A percentile compares a stretch with the other conserved stretches of the same genome.
Conservation (phyloP, 2,888 invertebrate species). For the Tolmerus cingulatus region DNA sequence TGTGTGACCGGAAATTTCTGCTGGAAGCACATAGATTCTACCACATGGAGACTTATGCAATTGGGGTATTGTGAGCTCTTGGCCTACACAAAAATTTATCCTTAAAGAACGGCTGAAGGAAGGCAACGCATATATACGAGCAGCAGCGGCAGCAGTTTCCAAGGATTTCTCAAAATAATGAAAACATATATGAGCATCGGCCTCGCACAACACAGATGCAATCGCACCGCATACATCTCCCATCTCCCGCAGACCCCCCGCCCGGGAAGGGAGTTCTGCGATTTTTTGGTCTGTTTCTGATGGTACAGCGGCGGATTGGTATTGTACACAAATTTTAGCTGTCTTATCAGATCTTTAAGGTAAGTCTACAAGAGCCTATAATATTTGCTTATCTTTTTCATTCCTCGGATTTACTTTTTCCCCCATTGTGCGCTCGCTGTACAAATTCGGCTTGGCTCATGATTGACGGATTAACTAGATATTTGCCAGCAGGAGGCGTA, state of each 20-base stretch:
- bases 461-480: slow-evolving; percentile 29
- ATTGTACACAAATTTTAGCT: slow-evolving; percentile 32
- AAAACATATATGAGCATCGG: slow-evolving; percentile 17
- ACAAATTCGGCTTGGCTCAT: slow-evolving; percentile 37
- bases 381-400: slow-evolving; percentile 8
- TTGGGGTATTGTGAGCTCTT: slow-evolving; percentile 38
- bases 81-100: slow-evolving; percentile 38
- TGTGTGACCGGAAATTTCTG: slow-evolving; percentile 36
- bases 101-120: slow-evolving; percentile 13
- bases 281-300: slow-evolving; percentile 29
- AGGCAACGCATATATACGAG: slow-evolving; percentile 10
- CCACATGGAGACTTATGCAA: slow-evolving; percentile 28
- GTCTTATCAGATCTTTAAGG: slow-evolving; percentile 36
- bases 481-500: not conserved
- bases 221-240: not conserved
- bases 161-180: slow-evolving; percentile 22
- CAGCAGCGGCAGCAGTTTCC: not conserved
- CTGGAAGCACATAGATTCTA: slow-evolving; percentile 13
- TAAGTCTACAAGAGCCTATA: slow-evolving; percentile 20
- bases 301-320: slow-evolving; percentile 1
- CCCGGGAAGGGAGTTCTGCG: not conserved
- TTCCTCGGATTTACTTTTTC: not conserved
- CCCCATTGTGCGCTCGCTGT: not conserved
- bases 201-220: not conserved
- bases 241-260: not conserved